A percentile compares a stretch with the other conserved stretches of the same genome.
phyloP scores from a whole-genome alignment of 2,113 vertebrate species.

The Megaceryle maxima region DNA sequence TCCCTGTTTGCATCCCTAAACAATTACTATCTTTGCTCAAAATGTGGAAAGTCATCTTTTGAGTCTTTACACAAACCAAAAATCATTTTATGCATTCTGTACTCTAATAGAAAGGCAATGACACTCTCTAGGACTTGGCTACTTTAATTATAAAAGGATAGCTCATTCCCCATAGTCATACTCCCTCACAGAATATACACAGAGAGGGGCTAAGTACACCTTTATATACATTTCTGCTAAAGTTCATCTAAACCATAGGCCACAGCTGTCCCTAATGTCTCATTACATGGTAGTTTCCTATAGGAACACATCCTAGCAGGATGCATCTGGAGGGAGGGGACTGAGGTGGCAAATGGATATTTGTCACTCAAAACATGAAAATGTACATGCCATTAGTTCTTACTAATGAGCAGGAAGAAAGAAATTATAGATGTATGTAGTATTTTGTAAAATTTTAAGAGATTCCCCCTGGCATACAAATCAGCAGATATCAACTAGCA shows the following conservation, averaged over 20 bases:
- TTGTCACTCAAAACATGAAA: neutral
- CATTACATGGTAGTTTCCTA: neutral
- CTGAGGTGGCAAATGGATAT: neutral
- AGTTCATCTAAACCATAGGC: neutral
- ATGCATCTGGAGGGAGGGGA: neutral
- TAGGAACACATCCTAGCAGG: neutral
- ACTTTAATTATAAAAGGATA: neutral
- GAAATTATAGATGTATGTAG: neutral
- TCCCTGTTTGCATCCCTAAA: neutral
- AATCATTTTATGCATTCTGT: neutral
- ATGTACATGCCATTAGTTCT: neutral
- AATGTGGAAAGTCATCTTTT: neutral
- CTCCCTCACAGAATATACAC: neutral
- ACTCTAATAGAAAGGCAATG: neutral
- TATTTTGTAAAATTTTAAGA: neutral
- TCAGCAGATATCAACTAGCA: neutral
- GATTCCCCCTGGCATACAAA: neutral
- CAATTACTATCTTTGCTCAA: neutral
- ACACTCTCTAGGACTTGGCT: neutral
- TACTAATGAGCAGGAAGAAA: neutral
- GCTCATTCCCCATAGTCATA: neutral
- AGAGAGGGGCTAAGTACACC: neutral
- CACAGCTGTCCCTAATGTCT: neutral
- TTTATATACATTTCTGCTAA: neutral
- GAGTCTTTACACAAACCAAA: neutral